These are phyloP conservation scores for Pandion haliaetus DNA, from an alignment of 2,113 vertebrate species.

Conservation along the genomic window DNA sequence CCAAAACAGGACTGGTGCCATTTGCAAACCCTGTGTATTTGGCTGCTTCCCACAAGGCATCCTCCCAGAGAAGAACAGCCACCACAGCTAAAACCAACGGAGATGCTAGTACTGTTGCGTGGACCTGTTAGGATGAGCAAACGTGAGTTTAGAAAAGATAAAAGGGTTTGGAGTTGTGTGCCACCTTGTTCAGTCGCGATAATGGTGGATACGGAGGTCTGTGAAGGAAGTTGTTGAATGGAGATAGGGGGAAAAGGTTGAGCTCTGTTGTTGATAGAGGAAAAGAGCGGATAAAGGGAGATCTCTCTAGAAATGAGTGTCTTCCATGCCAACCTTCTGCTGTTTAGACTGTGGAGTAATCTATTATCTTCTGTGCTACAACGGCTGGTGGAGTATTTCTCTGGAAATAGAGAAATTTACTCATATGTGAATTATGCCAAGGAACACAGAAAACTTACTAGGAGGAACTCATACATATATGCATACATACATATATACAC, in stretches of 20 bases:
- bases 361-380: background rate
- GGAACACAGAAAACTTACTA: background rate
- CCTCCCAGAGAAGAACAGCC: background rate
- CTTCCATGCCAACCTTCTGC: background rate
- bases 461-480: background rate
- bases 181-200: background rate
- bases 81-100: accelerated
- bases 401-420: background rate
- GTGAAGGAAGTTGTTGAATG: background rate
- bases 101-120: background rate
- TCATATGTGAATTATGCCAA: background rate
- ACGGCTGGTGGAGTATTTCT: background rate
- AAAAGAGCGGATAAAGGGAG: background rate
- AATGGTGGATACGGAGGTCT: background rate
- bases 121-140: background rate
- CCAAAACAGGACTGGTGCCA: background rate
- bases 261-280: background rate
- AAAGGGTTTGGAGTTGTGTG: background rate
- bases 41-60: background rate
- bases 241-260: background rate
- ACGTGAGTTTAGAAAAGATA: background rate
- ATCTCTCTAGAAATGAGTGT: background rate
- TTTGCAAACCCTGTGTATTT: background rate
- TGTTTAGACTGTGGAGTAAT: background rate
- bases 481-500: accelerated